Base-by-base conservation (phyloP, 2,113 vertebrate genomes). In the Nymphicus hollandicus region DNA sequence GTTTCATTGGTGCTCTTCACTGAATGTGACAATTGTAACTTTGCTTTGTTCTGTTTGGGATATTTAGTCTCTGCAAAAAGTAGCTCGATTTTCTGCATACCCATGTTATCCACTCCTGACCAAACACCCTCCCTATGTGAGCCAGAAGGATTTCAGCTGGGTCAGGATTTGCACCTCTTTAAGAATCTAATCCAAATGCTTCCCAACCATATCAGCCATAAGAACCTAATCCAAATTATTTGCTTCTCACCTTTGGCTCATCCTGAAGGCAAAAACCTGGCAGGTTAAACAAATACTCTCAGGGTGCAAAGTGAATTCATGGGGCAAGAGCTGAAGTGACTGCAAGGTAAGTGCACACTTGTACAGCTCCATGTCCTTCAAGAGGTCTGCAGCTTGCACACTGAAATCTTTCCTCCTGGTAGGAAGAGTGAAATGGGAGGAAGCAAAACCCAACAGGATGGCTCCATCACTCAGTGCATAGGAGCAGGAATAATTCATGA, bases 241-340 rank as follows among this genome's bases (percentile, higher is more conserved):
- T 97, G 96, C 97, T 95, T 91, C 96, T 98, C 91, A 94, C 96
- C 96, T 95, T 95, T 92, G 97, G 97, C 95, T 96, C 95, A 93
- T 93, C 92, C 94, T 89, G 33, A 90, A 96, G 93, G 86, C 97
- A 98, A 96, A 95, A 89, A 95, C 88, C 91, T 82, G 88, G 94
- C 93, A 97, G 96, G 93, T 97, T 96, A 95, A 96, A 96, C 94
- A 98, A 97, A 97, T 95, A 97, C 80, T 81, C 73, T 90, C 65
- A 85, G 95, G 86, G 95, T 89, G 86, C 53, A 90, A 94, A 76
- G 76, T 31, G 86, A 97, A 97, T 97, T 97, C 89, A 91, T 17
- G 28, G 86, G 91, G 93, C 63, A 95, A 97, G 86, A 86, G 91
- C 63, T 82, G 15, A 64, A 73, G 66, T 6, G 50, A 77, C n/a